phyloP scores from a whole-genome alignment of 1,140 invertebrate genomes.

The Campoletis sonorensis region DNA sequence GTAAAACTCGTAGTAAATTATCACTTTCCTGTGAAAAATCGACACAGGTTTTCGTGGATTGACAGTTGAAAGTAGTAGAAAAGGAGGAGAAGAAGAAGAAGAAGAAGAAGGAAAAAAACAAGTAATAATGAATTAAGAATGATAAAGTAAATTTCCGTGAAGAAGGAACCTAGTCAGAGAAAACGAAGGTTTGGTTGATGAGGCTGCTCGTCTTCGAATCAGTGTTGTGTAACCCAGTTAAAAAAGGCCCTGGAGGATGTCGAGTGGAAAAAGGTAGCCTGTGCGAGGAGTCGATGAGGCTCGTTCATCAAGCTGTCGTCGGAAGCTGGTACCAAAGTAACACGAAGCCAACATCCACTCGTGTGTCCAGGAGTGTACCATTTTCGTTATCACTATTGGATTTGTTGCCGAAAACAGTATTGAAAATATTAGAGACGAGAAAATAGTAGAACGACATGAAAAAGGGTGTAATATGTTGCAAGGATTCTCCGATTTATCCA shows the following conservation, averaged over 20 bases:
- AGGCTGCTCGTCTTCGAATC: conserved; percentile 10
- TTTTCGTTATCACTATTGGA: not conserved
- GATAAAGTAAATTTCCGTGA: not conserved
- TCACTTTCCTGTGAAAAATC: no score
- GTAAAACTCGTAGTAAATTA: no score
- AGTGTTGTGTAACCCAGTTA: conserved; percentile 11
- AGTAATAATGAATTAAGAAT: not conserved
- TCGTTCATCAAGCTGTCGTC: conserved; percentile 10
- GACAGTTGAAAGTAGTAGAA: no score
- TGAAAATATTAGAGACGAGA: not conserved
- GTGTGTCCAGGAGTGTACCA: not conserved
- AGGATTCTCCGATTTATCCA: no score
- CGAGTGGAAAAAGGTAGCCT: not conserved
- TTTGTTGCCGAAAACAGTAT: not conserved
- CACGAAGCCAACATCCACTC: not conserved
- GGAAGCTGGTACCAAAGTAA: not conserved
- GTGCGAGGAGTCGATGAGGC: not conserved
- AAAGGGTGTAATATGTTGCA: not conserved
- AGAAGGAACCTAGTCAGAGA: not conserved
- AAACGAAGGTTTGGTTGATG: not conserved
- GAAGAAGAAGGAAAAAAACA: not conserved
- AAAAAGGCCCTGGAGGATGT: not conserved
- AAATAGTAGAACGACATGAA: not conserved
- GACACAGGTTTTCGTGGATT: no score
- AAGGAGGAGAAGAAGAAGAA: not conserved